Evolutionary conservation across 2,113 vertebrate genomes (phyloP).

Genomic region (Hiodon alosoides): DNA sequence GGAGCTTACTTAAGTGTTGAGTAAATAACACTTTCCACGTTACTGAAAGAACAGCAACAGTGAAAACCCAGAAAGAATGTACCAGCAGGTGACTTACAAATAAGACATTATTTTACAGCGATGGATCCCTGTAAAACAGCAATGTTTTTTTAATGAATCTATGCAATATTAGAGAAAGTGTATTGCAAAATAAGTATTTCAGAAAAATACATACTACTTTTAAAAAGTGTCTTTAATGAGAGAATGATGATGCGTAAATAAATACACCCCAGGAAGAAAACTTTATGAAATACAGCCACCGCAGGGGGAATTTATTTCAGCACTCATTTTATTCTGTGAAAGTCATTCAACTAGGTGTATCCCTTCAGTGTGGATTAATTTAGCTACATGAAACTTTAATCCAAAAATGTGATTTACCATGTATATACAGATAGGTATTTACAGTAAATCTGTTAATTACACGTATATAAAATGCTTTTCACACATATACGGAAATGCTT

Average conservation of each 20-base stretch:
- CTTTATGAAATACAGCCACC: neutral
- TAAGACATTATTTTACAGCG: too few species aligned
- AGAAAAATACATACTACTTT: neutral
- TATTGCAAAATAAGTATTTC: neutral
- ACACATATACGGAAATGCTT: neutral
- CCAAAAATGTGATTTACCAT: slow-evolving; percentile 63
- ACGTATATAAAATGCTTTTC: slow-evolving; percentile 1
- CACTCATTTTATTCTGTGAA: slow-evolving; percentile 32
- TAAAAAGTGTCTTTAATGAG: neutral
- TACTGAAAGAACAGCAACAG: neutral
- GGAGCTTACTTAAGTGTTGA: neutral
- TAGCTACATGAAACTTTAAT: slow-evolving; percentile 39
- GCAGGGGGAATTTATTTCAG: neutral
- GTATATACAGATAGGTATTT: slow-evolving; percentile 2
- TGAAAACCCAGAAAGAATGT: neutral
- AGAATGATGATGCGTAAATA: neutral
- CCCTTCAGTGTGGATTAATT: slow-evolving; percentile 33
- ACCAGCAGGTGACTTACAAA: neutral
- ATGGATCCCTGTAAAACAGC: neutral
- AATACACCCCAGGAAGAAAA: neutral
- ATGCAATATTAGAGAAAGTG: neutral
- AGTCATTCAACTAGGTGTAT: slow-evolving; percentile 29
- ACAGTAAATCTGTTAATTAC: neutral
- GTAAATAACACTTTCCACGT: neutral
- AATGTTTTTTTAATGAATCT: neutral